Base-by-base conservation (phyloP, 2,113 vertebrate genomes). In the Spermophilus dauricus region DNA sequence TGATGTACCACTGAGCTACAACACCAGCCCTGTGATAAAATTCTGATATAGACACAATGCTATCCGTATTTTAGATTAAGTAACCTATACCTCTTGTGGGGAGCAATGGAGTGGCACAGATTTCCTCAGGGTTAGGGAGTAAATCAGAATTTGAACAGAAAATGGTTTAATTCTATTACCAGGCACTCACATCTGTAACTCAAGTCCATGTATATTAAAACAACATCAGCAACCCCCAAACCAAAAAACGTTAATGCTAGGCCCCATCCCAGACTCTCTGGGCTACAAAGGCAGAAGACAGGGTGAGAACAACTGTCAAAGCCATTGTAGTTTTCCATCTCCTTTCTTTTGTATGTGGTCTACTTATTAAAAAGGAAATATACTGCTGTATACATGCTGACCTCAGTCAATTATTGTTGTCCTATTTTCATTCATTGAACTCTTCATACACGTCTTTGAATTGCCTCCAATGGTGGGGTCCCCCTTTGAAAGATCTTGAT, bases 121-220 rank as follows among this genome's bases (percentile, higher is more conserved):
- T 32, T 61, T 53, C 75, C 42, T 72, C 73, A 73, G 42, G 53
- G n/a, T 67, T 84, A 61, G 37, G 12, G 28, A 77, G 5, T 89
- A 82, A 95, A 73, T 91, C 56, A 51, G 73, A 18, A 80, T 94
- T 53, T 82, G 45, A 94, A 67, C 58, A 92, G 94, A 95, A 75
- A 45, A 42, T 83, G 48, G 8, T 88, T 93, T 92, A 11, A 56
- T 92, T 95, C 75, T 34, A 75, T 48, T 89, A 53, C 16, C 72
- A 91, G 76, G 24, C 1, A 28, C 24, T 88, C 61, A 91, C 77
- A 34, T 94, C 53, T 82, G 5, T 84, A 89, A 61, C 16, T 96
- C 20, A n/a, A 32, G n/a, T 58, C n/a, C 53, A 30, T 94, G 63
- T 63, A 45, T 42, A 93, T 53, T 69, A 37, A 77, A 86, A 80